These are phyloP conservation scores for Dascyllus trimaculatus DNA, from an alignment of 2,113 vertebrate genomes.

Conservation along the genomic window DNA sequence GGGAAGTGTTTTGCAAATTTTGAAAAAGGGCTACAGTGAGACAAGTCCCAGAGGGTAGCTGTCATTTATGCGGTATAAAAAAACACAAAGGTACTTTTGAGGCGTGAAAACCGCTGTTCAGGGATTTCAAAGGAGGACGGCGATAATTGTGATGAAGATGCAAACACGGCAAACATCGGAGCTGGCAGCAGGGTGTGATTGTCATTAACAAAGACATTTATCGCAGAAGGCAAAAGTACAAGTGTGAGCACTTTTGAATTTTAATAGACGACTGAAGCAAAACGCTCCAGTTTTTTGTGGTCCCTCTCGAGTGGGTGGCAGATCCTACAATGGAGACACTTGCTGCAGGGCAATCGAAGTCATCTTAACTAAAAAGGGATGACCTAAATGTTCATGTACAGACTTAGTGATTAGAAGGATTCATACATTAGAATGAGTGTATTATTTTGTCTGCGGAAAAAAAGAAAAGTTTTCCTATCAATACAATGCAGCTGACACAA, in stretches of 20 bases:
- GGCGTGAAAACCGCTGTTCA: constrained; percentile 40
- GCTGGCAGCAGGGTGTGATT: constrained; percentile 7
- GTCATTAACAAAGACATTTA: constrained; percentile 43
- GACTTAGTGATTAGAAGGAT: constrained; percentile 48
- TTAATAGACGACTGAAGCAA: constrained; percentile 16
- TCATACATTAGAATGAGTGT: constrained; percentile 19
- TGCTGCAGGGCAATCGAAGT: constrained; percentile 48
- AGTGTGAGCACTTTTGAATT: constrained; percentile 30
- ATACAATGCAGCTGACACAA: constrained; percentile 25
- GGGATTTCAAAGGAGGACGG: constrained; percentile 35
- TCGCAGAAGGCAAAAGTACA: constrained; percentile 39
- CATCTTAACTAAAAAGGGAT: constrained; percentile 33
- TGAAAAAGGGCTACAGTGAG: constrained; percentile 36
- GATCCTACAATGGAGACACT: constrained; percentile 47
- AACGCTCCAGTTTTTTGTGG: constrained; percentile 24
- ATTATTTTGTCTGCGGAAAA: constrained; percentile 27
- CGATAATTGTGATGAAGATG: constrained; percentile 39
- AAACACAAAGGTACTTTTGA: constrained; percentile 50
- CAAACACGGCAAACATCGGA: constrained; percentile 14
- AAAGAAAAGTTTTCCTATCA: constrained; percentile 7
- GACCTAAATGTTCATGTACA: constrained; percentile 66
- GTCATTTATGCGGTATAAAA: constrained; percentile 49
- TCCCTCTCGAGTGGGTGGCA: constrained; percentile 54
- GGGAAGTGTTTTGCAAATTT: constrained; percentile 52
- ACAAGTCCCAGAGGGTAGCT: constrained; percentile 49